Evolutionary conservation across 1,140 invertebrate genomes (phyloP), one percentile per base, ranked within the genome.

Genomic region (Cherax destructor): DNA sequence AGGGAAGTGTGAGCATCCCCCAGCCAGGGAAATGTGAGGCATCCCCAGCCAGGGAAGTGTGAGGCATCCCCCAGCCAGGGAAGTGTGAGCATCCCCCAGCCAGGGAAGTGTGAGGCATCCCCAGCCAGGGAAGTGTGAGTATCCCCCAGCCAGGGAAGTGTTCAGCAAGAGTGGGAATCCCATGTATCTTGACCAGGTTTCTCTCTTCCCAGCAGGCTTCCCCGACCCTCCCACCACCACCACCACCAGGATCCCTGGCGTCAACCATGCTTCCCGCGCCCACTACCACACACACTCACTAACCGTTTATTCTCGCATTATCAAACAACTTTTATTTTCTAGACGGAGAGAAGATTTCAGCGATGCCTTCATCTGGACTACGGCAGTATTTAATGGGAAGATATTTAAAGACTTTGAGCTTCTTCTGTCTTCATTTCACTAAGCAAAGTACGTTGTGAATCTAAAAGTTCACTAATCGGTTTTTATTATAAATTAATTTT

Each of bases 151-250:
- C 5, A 69, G 47, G 49, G 69, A 24, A 47, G 49, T 41, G 47
- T n/a, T 41, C 52, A 56, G 86, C 52, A 50, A 72, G 47, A 65
- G 79, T 83, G 80, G 87, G 77, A 89, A 89, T 89, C 87, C 87
- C 79, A 30, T 89, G 79, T 49, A n/a, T 80, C n/a, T 65, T 52
- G 87, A 89, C 79, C 87, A 89, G 79, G 87, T 89, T 89, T 65
- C 79, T 72, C 61, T 80, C 50, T 50, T 69, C 52, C 11, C 52
- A 30, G 6, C 52, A 16, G 61, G 50, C 52, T 18, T 52, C 49
- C 49, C 13, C 49, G 21, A 41, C 84, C 69, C 24, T 6, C 80
- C 18, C 49, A 13, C 49, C 50, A 16, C 18, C 49, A 13, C 49
- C 50, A 16, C 61, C 41, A 76, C 50, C 50, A 59, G 49, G 78